These are phyloP conservation scores for Drosophila albomicans DNA, from an alignment of 1,140 invertebrate species.

Conservation along the genomic window DNA sequence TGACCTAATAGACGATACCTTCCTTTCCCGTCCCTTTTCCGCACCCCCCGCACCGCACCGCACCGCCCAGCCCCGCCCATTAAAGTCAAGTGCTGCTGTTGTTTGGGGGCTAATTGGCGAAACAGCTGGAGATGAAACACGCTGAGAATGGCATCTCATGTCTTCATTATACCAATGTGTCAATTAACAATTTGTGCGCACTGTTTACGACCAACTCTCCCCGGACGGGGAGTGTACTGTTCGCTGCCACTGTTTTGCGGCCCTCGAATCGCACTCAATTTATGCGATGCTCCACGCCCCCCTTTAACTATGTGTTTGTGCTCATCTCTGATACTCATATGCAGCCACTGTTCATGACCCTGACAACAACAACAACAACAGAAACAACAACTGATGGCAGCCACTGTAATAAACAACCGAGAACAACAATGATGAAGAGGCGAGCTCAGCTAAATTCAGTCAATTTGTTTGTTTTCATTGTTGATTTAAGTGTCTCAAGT, in stretches of 20 bases:
- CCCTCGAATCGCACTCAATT: conserved; percentile 42
- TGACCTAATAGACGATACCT: no score
- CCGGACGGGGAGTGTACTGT: background rate
- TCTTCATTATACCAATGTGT: conserved; percentile 68
- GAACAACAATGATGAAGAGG: conserved; percentile 2
- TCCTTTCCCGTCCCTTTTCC: background rate
- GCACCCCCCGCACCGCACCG: background rate
- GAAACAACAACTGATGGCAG: background rate
- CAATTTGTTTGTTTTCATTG: conserved; percentile 69
- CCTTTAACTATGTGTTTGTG: conserved; percentile 1
- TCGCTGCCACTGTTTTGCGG: conserved; percentile 23
- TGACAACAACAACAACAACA: conserved; percentile 1
- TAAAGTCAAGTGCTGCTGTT: conserved; percentile 35
- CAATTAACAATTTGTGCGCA: conserved; percentile 73
- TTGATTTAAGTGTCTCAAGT: conserved; percentile 68
- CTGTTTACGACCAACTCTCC: conserved; percentile 46
- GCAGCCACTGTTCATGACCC: conserved; percentile 15
- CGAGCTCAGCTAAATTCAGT: conserved; percentile 37
- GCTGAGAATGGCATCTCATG: conserved; percentile 12
- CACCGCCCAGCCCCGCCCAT: conserved; percentile 2
- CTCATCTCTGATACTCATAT: background rate
- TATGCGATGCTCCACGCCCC: conserved; percentile 49
- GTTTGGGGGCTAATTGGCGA: conserved; percentile 38
- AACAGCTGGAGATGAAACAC: conserved; percentile 27
- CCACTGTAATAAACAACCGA: conserved; percentile 22